Evolutionary conservation across 2,113 vertebrate genomes (phyloP).

Genomic region (Athene noctua): DNA sequence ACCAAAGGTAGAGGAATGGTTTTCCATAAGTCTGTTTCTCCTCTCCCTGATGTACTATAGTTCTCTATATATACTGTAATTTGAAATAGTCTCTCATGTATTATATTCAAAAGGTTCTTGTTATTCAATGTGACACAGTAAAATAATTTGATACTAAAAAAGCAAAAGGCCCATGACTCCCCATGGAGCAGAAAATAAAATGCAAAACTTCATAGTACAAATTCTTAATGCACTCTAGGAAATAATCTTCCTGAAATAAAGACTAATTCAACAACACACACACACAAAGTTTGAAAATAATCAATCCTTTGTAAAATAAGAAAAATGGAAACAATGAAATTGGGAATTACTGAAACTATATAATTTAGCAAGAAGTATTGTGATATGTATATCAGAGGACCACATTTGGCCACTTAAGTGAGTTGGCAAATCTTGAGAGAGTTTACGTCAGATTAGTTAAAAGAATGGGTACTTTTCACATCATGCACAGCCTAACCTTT

Average conservation of each 20-base stretch:
- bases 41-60: neutral
- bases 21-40: neutral
- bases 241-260: neutral
- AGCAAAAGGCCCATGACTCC: accelerated
- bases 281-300: neutral
- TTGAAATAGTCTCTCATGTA: neutral
- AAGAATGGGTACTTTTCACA: neutral
- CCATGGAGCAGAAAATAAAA: neutral
- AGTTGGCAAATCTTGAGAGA: neutral
- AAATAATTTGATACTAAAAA: neutral
- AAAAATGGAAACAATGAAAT: neutral
- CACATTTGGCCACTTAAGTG: neutral
- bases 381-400: neutral
- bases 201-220: neutral
- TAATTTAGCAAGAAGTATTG: neutral
- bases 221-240: neutral
- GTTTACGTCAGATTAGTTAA: neutral
- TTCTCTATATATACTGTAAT: neutral
- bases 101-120: neutral
- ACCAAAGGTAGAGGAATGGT: neutral
- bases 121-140: neutral
- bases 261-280: neutral
- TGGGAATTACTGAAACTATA: neutral
- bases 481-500: neutral
- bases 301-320: neutral